Evolutionary conservation across 2,888 invertebrate genomes (phyloP), one percentile per base, ranked within the genome.

Genomic region (Acanthococcus lagerstroemiae): DNA sequence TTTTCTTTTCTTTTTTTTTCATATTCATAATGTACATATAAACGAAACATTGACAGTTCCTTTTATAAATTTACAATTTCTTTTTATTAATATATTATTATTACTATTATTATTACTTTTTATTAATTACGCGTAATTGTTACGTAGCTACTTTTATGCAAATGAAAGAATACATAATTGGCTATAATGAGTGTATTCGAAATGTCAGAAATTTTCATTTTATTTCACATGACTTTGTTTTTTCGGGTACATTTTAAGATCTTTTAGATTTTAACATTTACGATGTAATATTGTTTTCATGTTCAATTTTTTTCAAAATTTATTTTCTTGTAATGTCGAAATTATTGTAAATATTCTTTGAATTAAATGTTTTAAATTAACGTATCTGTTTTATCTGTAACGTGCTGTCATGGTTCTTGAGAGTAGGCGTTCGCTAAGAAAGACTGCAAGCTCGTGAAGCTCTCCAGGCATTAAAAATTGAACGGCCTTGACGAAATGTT

Each of bases 281-380:
- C 37, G 27, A 63, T 63, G 63, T 63, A 63, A 63, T 52, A 63
- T 63, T 63, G 63, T 63, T 63, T 63, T 63, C 63, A 63, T 63
- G 44, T 63, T 52, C 63, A 44, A 63, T 63, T 63, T 63, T 52
- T n/a, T 58, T 45, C 26, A 46, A 58, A 58, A 25, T 58, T 22
- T 46, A 58, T 58, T 37, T 58, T 58, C 58, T 63, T 52, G 54
- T 52, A 52, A 63, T 63, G 52, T 63, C 63, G 22, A 63, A 61
- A 63, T 63, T 54, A 63, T 63, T 63, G 63, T 63, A 63, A 52
- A 63, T 63, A 63, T 63, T 63, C 63, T 54, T 63, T 54, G 63
- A 63, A 63, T 63, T 63, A 63, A 63, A 63, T 63, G 63, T 63
- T 63, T 63, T 52, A 63, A 63, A 63, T 52, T 63, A 30, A 44